Base-by-base conservation (phyloP, 2,888 invertebrate genomes). In the Dolomedes plantarius region DNA sequence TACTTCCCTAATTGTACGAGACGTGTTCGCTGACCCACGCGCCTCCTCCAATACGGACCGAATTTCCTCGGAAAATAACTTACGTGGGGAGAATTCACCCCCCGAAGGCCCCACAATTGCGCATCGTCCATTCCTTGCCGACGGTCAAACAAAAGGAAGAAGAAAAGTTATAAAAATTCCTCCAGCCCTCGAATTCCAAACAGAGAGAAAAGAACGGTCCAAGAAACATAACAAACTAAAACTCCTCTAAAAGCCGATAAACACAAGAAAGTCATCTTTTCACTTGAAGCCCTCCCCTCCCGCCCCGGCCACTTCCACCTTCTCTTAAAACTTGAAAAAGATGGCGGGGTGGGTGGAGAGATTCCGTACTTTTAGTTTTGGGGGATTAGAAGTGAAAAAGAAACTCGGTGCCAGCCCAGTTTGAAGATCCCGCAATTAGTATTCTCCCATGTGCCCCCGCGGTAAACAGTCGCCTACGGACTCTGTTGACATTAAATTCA, bases 221-320 rank as follows among this genome's bases (percentile, higher is more conserved):
- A 68, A 83, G 72, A 85, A 77, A 68, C 73, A 85, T 41, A 85
- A 77, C 82, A 77, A 85, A 83, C 74, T 75, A 75, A 82, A 82
- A 76, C 77, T 85, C 50, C 67, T 64, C 83, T 85, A 85, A 85
- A 85, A 85, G 83, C 83, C 83, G 83, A 85, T 85, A 85, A 85
- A 85, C 83, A 85, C 77, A 85, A 77, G 83, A 85, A 85, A 85
- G 83, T 85, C 83, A 85, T 85, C 83, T 85, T 85, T 85, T 85
- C 77, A 76, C 75, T 76, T 71, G 65, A 69, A 69, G 39, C 62
- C 71, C 23, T n/a, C 64, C n/a, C 64, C 31, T 36, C 19, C 50
- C n/a, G 50, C n/a, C 16, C 16, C 1, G n/a, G 23, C 32, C 50
- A 16, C 29, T 9, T 36, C 56, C 27, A 16, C 78, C 31, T 39